Conservation (phyloP, 1,140 invertebrate genomes). For the Odontomachus brunneus region DNA sequence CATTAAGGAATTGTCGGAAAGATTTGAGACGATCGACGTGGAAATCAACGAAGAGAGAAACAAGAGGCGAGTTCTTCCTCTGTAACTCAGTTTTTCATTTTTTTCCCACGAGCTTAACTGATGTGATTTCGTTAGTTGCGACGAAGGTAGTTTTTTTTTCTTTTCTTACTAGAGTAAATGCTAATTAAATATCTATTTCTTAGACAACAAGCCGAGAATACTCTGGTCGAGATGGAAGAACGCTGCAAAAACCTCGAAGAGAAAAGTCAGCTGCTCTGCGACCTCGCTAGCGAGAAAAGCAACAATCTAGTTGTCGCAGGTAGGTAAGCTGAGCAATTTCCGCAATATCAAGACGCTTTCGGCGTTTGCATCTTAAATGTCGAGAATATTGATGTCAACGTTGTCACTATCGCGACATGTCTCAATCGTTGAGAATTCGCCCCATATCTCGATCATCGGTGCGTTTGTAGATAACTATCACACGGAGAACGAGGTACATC, state of each 20-base stretch:
- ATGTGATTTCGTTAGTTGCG: no score
- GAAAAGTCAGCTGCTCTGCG: conserved; percentile 72
- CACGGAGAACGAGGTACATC: conserved; percentile 73
- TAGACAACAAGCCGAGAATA: conserved; percentile 61
- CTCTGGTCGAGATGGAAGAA: conserved; percentile 59
- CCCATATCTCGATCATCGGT: not conserved
- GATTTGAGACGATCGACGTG: conserved; percentile 39
- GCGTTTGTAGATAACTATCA: conserved; percentile 61
- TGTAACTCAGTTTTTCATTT: not conserved
- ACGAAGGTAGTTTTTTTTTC: no score
- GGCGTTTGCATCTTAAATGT: not conserved
- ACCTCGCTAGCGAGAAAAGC: conserved; percentile 62
- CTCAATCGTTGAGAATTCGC: conserved; percentile 6
- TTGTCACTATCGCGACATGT: not conserved
- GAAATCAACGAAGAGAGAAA: conserved; percentile 59
- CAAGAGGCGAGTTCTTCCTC: conserved; percentile 57
- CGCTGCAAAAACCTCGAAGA: conserved; percentile 67
- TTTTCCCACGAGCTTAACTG: no score
- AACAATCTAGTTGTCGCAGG: conserved; percentile 67
- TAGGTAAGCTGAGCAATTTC: conserved; percentile 39
- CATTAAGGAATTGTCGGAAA: conserved; percentile 62
- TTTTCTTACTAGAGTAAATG: not conserved
- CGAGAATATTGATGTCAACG: not conserved
- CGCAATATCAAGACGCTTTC: conserved; percentile 14
- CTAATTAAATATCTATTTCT: conserved; percentile 18